phyloP scores from a whole-genome alignment of 2,888 invertebrate genomes.

The Conistra vaccinii region DNA sequence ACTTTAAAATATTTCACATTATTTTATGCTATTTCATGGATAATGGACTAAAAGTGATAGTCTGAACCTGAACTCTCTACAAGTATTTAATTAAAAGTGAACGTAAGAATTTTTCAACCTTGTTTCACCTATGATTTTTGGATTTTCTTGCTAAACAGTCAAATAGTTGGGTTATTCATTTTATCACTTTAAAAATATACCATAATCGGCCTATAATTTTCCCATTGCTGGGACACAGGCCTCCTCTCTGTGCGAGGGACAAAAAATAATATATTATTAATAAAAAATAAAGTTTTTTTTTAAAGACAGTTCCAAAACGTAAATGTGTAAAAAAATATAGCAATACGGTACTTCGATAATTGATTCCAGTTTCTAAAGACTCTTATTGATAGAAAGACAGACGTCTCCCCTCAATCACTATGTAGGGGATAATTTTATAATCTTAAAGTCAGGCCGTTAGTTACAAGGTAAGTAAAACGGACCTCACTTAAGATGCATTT shows the following conservation, averaged over 20 bases:
- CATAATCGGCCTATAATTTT: too few relatives aligned
- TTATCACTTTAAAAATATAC: not conserved
- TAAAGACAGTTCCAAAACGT: too few relatives aligned
- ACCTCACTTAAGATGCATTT: slow-evolving; percentile 81
- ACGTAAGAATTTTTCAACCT: not conserved
- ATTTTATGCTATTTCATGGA: not conserved
- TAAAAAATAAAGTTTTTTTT: too few relatives aligned
- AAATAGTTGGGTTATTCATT: not conserved
- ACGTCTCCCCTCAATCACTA: slow-evolving; percentile 53
- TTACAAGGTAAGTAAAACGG: slow-evolving; percentile 77
- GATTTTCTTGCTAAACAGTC: not conserved
- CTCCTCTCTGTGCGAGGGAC: too few relatives aligned
- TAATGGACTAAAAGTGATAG: not conserved
- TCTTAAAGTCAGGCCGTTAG: slow-evolving; percentile 77
- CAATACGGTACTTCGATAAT: not conserved
- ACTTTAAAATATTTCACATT: not conserved
- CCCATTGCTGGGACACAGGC: too few relatives aligned
- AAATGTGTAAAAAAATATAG: not conserved
- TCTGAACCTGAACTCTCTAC: too few relatives aligned
- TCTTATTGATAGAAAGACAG: slow-evolving; percentile 43
- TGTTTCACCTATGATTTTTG: not conserved
- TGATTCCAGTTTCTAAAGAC: slow-evolving; percentile 8
- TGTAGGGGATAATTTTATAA: slow-evolving; percentile 79
- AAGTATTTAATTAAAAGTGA: not conserved
- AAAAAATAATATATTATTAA: too few relatives aligned